Conservation (phyloP, 2,797 vertebrate species). For the Sphenopsis melanotis region DNA sequence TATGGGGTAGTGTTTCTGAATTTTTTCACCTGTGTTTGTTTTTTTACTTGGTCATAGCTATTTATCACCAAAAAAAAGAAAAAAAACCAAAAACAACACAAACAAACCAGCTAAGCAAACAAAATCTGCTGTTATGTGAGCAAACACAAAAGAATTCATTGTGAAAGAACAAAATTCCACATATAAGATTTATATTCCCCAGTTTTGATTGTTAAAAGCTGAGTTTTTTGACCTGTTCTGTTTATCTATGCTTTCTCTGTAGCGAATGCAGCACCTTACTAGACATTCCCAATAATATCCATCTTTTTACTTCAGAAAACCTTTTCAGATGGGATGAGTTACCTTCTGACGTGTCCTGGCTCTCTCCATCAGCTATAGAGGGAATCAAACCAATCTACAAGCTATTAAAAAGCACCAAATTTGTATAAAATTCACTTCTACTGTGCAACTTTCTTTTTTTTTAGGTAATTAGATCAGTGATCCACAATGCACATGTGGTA, state of each 20-base stretch:
- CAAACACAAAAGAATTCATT: background rate
- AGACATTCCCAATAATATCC: background rate
- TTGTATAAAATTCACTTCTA: background rate
- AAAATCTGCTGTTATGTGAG: background rate
- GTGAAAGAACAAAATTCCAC: background rate
- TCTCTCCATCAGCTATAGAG: background rate
- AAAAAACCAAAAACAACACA: no score
- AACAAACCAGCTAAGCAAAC: background rate
- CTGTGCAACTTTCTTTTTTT: background rate
- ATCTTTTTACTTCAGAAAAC: background rate
- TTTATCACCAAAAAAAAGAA: background rate
- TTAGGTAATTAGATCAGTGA: background rate
- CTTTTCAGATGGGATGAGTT: background rate
- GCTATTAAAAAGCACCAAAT: background rate
- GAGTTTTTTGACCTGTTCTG: background rate
- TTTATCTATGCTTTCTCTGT: background rate
- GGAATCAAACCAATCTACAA: background rate
- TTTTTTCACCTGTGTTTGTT: background rate
- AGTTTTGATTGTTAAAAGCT: background rate
- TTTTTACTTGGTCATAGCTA: background rate
- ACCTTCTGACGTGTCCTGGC: background rate
- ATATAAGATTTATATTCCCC: background rate
- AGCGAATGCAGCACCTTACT: background rate
- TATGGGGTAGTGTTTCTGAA: background rate
- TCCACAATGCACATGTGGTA: background rate